Conservation (phyloP, 2,888 invertebrate genomes). For the Drosophila melanocephala region DNA sequence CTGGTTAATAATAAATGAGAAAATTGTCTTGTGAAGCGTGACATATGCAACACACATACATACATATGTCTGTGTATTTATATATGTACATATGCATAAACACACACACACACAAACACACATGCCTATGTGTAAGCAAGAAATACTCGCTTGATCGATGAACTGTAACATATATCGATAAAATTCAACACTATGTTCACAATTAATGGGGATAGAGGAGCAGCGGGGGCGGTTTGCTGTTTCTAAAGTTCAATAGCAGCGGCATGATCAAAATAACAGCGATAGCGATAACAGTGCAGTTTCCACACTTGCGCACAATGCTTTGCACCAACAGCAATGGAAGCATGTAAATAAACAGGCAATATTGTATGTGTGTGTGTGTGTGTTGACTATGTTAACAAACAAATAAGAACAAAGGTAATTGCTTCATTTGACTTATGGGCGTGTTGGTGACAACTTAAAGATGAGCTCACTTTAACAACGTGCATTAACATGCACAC, state of each 20-base stretch:
- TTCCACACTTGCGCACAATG: slow-evolving; percentile 23
- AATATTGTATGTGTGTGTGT: slow-evolving; percentile 1
- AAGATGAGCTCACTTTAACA: slow-evolving; percentile 61
- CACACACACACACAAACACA: neutral
- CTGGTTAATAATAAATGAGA: slow-evolving; percentile 36
- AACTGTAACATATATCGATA: slow-evolving; percentile 21
- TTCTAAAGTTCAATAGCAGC: slow-evolving; percentile 33
- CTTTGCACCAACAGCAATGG: slow-evolving; percentile 1
- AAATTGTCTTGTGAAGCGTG: slow-evolving; percentile 47
- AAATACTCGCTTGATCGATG: slow-evolving; percentile 41
- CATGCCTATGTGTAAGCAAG: neutral
- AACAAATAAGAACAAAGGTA: slow-evolving; percentile 25
- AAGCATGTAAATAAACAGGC: slow-evolving; percentile 25
- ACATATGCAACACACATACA: slow-evolving; percentile 6
- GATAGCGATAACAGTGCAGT: slow-evolving; percentile 30
- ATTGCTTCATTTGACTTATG: slow-evolving; percentile 15
- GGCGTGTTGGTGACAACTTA: slow-evolving; percentile 5
- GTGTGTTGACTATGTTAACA: slow-evolving; percentile 17
- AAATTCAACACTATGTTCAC: neutral
- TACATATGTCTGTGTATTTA: neutral
- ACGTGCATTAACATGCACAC: neutral
- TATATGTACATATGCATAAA: neutral
- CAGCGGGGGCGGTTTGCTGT: neutral
- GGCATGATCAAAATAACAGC: neutral
- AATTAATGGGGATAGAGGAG: neutral